These are phyloP conservation scores for Prosopocoilus inquinatus DNA, from an alignment of 2,888 invertebrate genomes.

Conservation along the genomic window DNA sequence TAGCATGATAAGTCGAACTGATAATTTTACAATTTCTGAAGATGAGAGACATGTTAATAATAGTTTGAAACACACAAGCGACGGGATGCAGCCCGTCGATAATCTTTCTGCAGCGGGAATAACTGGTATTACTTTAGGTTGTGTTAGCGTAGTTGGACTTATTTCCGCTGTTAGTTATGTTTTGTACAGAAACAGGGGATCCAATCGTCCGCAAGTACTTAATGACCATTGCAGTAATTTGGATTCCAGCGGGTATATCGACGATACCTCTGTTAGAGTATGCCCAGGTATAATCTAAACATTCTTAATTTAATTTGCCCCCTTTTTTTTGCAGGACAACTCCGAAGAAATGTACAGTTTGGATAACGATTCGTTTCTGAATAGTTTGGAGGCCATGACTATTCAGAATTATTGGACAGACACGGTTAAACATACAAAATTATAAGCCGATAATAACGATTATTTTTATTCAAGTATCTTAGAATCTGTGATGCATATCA, in stretches of 20 bases:
- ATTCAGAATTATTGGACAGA: conserved; percentile 94
- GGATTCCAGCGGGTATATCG: conserved; percentile 83
- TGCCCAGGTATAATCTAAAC: conserved; percentile 39
- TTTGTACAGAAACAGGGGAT: conserved; percentile 67
- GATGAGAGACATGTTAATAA: conserved; percentile 22
- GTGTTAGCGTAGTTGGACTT: conserved; percentile 62
- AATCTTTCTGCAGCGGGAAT: conserved; percentile 52
- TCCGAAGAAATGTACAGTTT: conserved; percentile 93
- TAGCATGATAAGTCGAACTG: conserved; percentile 35
- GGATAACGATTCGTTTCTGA: conserved; percentile 91
- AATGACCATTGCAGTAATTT: conserved; percentile 81
- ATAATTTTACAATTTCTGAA: conserved; percentile 36
- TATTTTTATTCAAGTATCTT: conserved; percentile 39
- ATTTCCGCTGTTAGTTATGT: conserved; percentile 67
- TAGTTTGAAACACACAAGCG: conserved; percentile 21
- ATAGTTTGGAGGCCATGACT: conserved; percentile 90
- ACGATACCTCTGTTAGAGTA: conserved; percentile 83
- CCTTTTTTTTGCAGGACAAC: conserved; percentile 69
- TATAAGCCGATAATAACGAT: conserved; percentile 53
- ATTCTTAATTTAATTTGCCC: not conserved
- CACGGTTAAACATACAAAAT: conserved; percentile 85
- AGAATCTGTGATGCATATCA: conserved; percentile 51
- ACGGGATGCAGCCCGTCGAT: conserved; percentile 25
- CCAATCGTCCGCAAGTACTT: conserved; percentile 80
- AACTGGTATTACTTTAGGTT: conserved; percentile 68